Percentiles rank a stretch among this genome's conserved stretches.
Conservation (phyloP, 2,888 invertebrate species). For the Lampropteryx suffumata region DNA sequence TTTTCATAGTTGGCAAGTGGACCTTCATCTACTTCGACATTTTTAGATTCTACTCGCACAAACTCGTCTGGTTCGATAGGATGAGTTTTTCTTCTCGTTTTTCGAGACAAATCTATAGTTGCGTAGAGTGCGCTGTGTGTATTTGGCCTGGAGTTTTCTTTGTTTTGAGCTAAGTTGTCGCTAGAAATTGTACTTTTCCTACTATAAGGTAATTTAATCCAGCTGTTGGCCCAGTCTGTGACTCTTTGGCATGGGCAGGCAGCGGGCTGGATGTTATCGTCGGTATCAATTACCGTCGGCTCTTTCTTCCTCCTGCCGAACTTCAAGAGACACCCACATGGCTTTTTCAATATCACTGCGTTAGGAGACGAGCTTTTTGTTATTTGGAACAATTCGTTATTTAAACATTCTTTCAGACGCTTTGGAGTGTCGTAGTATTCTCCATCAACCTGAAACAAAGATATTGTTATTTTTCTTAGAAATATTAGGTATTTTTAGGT, state of each 20-base stretch:
- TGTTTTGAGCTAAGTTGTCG: conserved; percentile 67
- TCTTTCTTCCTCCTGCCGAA: conserved; percentile 63
- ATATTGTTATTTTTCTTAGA: no score
- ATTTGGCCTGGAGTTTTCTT: conserved; percentile 78
- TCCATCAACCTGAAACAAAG: conserved; percentile 57
- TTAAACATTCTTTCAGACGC: conserved; percentile 87
- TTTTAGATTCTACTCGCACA: conserved; percentile 35
- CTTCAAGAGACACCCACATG: conserved; percentile 87
- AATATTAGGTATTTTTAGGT: background rate
- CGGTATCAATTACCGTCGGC: conserved; percentile 63
- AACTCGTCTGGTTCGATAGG: conserved; percentile 38
- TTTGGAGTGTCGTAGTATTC: conserved; percentile 90
- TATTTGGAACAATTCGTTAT: conserved; percentile 71
- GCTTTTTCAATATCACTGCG: conserved; percentile 84
- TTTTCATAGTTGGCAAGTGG: conserved; percentile 86
- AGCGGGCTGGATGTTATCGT: conserved; percentile 58
- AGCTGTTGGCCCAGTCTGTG: conserved; percentile 86
- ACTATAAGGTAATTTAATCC: conserved; percentile 85
- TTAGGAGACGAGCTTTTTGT: conserved; percentile 78
- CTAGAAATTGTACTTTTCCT: conserved; percentile 52
- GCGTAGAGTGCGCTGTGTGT: conserved; percentile 84
- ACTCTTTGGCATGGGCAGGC: conserved; percentile 84
- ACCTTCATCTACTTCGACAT: conserved; percentile 64
- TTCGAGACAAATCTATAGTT: conserved; percentile 86
- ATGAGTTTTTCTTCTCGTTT: conserved; percentile 76